These are phyloP conservation scores for Sinonovacula constricta DNA, from an alignment of 1,140 invertebrate genomes.

Conservation along the genomic window DNA sequence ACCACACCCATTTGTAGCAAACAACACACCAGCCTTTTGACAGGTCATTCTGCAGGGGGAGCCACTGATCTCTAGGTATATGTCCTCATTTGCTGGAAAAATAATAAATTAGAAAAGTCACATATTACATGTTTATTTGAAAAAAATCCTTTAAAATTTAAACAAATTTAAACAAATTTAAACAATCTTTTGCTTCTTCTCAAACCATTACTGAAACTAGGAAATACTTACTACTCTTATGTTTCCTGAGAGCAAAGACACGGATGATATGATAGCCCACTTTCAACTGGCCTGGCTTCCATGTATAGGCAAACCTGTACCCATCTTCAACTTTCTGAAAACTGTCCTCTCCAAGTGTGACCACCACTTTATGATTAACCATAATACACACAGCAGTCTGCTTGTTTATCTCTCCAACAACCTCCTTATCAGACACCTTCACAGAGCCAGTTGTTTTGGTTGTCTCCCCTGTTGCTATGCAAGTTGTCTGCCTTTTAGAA, in stretches of 20 bases:
- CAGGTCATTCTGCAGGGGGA: constrained; percentile 57
- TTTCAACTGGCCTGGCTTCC: constrained; percentile 50
- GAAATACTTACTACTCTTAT: constrained; percentile 56
- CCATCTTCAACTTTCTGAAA: constrained; percentile 35
- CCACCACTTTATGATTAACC: constrained; percentile 52
- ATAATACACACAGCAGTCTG: constrained; percentile 46
- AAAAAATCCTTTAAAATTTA: no score
- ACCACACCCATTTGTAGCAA: constrained; percentile 59
- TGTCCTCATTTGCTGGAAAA: constrained; percentile 49
- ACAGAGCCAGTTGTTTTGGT: constrained; percentile 48
- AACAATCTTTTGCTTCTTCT: no score
- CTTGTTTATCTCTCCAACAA: constrained; percentile 55
- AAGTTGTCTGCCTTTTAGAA: constrained; percentile 29
- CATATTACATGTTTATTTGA: no score
- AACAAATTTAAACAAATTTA: no score
- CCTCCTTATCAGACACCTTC: constrained; percentile 27
- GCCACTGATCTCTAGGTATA: constrained; percentile 55
- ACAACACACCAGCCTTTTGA: constrained; percentile 61
- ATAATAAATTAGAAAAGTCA: no score
- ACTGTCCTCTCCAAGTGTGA: constrained; percentile 12
- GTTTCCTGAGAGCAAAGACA: constrained; percentile 56
- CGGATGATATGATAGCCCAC: constrained; percentile 53
- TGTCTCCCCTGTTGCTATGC: constrained; percentile 54
- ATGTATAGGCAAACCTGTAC: constrained; percentile 53
- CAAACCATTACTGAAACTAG: no score